A percentile compares a stretch with the other conserved stretches of the same genome.
These are phyloP conservation scores for Pavo muticus DNA, from an alignment of 2,113 vertebrate genomes.

Conservation along the genomic window DNA sequence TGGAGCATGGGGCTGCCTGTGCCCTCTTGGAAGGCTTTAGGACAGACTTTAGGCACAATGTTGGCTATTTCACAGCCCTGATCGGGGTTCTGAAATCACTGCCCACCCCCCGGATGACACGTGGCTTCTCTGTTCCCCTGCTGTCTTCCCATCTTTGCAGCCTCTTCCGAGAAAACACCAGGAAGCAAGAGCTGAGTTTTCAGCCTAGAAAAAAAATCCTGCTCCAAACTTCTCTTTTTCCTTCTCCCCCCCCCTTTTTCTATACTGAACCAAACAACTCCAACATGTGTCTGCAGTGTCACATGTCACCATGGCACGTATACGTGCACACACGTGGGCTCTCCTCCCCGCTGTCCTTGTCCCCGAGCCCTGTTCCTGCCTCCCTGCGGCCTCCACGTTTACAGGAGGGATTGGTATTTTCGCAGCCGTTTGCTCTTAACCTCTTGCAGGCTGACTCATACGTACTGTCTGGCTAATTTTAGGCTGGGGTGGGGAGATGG, in stretches of 20 bases:
- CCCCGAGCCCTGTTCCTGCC: not conserved
- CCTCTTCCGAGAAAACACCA: not conserved
- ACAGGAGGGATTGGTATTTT: conserved; percentile 24
- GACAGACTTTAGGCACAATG: rapidly evolving
- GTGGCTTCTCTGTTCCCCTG: not conserved
- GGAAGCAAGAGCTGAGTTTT: not conserved
- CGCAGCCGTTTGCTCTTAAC: not conserved
- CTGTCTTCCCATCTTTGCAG: not conserved
- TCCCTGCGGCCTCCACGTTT: not conserved
- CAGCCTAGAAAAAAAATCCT: not conserved
- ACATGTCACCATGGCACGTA: not conserved
- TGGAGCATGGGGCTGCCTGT: not conserved
- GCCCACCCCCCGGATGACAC: not conserved
- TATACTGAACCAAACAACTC: rapidly evolving
- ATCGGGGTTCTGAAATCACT: not conserved
- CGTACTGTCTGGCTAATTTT: conserved; percentile 67
- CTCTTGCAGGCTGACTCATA: conserved; percentile 59
- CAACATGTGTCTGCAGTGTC: not conserved
- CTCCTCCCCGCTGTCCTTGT: not conserved
- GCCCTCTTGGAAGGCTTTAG: not conserved
- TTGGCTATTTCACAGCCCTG: not conserved
- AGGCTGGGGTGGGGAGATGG: conserved; percentile 37
- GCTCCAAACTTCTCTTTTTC: not conserved
- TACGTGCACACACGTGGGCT: not conserved
- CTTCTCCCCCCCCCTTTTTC: not conserved